Base-by-base conservation (phyloP, 2,113 vertebrate genomes). In the Junco hyemalis region DNA sequence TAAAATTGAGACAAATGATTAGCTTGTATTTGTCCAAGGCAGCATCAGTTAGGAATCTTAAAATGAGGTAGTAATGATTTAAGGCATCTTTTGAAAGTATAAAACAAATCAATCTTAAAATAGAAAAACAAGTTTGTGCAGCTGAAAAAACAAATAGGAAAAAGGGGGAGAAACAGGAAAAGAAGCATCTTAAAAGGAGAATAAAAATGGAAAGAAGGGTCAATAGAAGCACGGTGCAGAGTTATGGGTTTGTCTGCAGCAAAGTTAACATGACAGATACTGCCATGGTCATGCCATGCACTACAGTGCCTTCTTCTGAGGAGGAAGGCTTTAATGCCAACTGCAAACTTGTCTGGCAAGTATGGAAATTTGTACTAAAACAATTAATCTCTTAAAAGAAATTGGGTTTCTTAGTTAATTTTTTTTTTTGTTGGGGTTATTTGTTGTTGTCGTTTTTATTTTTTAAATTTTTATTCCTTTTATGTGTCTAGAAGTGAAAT, bases 361-460 rank as follows among this genome's bases (percentile, higher is more conserved):
- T 4, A 38, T 21, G 5, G 6, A 60, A 28, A 72, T 64, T 74
- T 82, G 9, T 44, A 44, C 15, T 31, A 53, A 86, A 66, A 69
- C 11, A 86, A 31, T 12, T 17, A 25, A 44, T 26, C 1, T 76
- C 70, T 69, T 47, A 81, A 54, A 47, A 63, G 20, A 77, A 51
- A 48, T 20, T 73, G 9, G 11, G 7, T 23, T 65, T 57, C 26
- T 83, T 33, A 6, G 26, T 24, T 57, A 2, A 23, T 42, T 36
- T 29, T 9, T 25, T 25, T 31, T 42, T 31, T 13, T 20, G 8
- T 5, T 42, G 5, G 4, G 9, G 0, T 15, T 25, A 18, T 20
- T 35, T 38, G 7, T 17, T 13, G 3, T 10, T 40, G 7, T 9
- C 50, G 6, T 2, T 28, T 31, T 45, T 54, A 47, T 38, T 54